A percentile compares a stretch with the other conserved stretches of the same genome.
Evolutionary conservation across 2,888 invertebrate genomes (phyloP).

Genomic region (Andrena flavipes): DNA sequence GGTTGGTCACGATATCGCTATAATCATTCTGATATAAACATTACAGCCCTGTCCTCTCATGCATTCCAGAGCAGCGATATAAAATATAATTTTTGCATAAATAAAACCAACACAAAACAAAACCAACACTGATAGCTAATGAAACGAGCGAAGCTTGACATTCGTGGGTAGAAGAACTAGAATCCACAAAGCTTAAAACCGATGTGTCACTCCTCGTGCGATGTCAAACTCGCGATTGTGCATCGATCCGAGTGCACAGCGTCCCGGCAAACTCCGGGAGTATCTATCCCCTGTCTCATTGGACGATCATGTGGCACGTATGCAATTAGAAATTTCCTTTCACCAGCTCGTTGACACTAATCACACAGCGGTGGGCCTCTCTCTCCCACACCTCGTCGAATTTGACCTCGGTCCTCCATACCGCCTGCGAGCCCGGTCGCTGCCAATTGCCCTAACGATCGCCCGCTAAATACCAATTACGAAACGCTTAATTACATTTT

Average conservation of each 20-base stretch:
- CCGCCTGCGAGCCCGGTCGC: constrained; percentile 23
- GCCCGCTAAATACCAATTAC: constrained; percentile 68
- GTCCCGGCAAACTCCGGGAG: neutral
- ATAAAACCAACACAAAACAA: no score
- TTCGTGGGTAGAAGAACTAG: no score
- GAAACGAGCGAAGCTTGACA: no score
- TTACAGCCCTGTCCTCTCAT: no score
- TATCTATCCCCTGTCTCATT: constrained; percentile 43
- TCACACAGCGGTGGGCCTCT: constrained; percentile 48
- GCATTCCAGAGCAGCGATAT: no score
- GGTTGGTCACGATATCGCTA: no score
- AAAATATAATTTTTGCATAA: no score
- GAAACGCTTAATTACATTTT: constrained; percentile 69
- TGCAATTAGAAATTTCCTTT: constrained; percentile 76
- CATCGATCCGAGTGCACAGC: constrained; percentile 9
- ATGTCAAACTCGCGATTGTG: constrained; percentile 28
- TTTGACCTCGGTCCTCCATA: constrained; percentile 63
- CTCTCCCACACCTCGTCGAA: constrained; percentile 59
- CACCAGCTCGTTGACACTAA: constrained; percentile 73
- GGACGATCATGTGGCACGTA: constrained; percentile 54
- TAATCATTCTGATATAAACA: no score
- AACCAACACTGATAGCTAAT: no score
- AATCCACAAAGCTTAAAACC: constrained; percentile 7
- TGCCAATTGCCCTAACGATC: constrained; percentile 66
- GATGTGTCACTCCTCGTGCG: constrained; percentile 55